phyloP scores from a whole-genome alignment of 2,797 vertebrate species.

The Esox masquinongy region DNA sequence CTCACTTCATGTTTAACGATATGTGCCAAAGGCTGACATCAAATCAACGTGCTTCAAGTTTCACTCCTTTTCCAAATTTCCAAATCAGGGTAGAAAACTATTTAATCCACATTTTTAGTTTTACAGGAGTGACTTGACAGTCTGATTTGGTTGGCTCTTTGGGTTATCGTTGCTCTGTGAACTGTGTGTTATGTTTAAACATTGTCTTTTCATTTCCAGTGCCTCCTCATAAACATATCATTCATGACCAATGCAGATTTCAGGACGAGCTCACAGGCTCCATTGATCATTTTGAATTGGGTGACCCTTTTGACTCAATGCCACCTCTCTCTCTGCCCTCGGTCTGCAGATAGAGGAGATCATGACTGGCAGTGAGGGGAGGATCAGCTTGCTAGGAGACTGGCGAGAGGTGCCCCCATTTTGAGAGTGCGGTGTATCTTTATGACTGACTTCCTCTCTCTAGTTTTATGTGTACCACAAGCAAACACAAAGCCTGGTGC shows the following conservation, averaged over 20 bases:
- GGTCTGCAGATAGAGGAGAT: constrained; percentile 80
- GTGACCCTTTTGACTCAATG: neutral
- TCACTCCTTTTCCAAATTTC: constrained; percentile 24
- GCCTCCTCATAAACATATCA: constrained; percentile 25
- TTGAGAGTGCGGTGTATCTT: constrained; percentile 69
- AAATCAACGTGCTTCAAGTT: constrained; percentile 55
- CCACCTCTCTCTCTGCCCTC: constrained; percentile 41
- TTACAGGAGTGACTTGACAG: constrained; percentile 29
- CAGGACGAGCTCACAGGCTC: constrained; percentile 40
- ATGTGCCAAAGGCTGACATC: constrained; percentile 36
- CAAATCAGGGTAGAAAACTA: constrained; percentile 12
- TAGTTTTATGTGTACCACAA: constrained; percentile 16
- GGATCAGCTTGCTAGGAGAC: constrained; percentile 81
- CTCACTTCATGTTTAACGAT: constrained; percentile 40
- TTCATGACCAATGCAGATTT: constrained; percentile 60
- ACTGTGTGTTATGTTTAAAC: constrained; percentile 10
- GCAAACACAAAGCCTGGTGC: neutral
- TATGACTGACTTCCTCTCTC: constrained; percentile 23
- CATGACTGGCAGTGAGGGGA: constrained; percentile 75
- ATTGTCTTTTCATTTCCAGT: constrained; percentile 12
- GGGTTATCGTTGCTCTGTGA: constrained; percentile 16
- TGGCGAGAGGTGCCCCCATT: constrained; percentile 77
- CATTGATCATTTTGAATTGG: neutral
- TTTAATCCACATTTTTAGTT: constrained; percentile 19
- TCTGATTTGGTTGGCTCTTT: constrained; percentile 56